A percentile compares a stretch with the other conserved stretches of the same genome.
Evolutionary conservation across 2,888 invertebrate species (phyloP).

Genomic region (Plutella xylostella): DNA sequence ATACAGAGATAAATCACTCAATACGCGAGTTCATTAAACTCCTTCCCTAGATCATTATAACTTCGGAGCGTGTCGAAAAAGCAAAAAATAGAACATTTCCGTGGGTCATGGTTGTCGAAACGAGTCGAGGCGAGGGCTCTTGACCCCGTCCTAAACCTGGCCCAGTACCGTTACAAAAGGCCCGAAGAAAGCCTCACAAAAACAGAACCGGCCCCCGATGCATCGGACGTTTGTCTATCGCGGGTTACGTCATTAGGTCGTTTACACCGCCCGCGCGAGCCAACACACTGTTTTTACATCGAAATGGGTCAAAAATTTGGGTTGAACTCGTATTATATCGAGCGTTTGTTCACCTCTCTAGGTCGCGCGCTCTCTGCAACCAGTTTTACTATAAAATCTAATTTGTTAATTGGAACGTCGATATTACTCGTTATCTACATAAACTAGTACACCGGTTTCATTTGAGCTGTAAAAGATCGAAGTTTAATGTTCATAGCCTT

Average conservation of each 20-base stretch:
- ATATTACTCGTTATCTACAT: too few species aligned
- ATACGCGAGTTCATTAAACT: too few species aligned
- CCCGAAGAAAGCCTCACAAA: conserved; percentile 24
- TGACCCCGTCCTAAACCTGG: conserved; percentile 7
- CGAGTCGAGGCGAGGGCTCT: conserved; percentile 8
- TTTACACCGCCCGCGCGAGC: conserved; percentile 32
- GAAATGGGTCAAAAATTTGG: conserved; percentile 61
- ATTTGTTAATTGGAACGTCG: neutral
- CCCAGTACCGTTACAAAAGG: conserved; percentile 5
- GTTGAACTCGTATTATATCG: conserved; percentile 50
- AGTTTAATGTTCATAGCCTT: too few species aligned
- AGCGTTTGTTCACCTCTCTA: conserved; percentile 61
- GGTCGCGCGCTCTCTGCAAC: conserved; percentile 34
- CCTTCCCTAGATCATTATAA: too few species aligned
- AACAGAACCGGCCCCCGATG: conserved; percentile 32
- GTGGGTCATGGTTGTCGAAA: conserved; percentile 15
- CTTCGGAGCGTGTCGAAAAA: conserved; percentile 3
- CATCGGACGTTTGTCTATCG: conserved; percentile 48
- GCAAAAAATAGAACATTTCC: conserved; percentile 16
- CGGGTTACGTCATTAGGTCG: conserved; percentile 44
- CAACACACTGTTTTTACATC: conserved; percentile 32
- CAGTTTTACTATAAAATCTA: neutral
- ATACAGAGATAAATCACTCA: too few species aligned
- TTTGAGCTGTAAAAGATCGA: neutral
- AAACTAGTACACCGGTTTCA: neutral